Evolutionary conservation across 2,797 vertebrate species (phyloP).

Genomic region (Coendou prehensilis): DNA sequence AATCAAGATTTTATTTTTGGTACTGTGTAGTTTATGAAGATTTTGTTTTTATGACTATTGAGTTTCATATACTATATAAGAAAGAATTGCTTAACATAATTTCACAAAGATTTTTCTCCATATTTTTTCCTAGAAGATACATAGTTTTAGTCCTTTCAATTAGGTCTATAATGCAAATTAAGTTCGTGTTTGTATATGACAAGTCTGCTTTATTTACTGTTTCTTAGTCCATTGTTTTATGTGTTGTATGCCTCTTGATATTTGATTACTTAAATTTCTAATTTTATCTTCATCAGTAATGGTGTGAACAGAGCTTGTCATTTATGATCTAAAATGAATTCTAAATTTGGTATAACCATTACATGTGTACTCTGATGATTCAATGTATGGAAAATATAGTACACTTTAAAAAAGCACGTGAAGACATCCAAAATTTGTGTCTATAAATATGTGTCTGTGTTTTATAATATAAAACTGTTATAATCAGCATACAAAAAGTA

Average conservation of each 20-base stretch:
- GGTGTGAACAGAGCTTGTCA: neutral
- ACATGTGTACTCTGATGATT: neutral
- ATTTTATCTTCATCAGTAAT: constrained; percentile 4
- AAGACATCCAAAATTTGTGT: neutral
- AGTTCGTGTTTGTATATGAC: neutral
- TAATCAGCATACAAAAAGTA: neutral
- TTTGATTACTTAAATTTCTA: neutral
- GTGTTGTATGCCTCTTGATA: neutral
- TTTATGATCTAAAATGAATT: neutral
- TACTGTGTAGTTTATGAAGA: neutral
- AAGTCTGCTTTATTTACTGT: neutral
- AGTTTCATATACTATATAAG: neutral
- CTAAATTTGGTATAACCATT: neutral
- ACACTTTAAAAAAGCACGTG: neutral
- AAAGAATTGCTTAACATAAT: neutral
- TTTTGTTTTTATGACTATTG: neutral
- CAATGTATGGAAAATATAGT: neutral
- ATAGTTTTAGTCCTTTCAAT: neutral
- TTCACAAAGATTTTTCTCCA: neutral
- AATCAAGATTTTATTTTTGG: neutral
- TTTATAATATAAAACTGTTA: neutral
- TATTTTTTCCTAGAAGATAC: neutral
- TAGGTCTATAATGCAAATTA: neutral
- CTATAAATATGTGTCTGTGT: neutral
- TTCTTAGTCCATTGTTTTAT: neutral